Conservation (phyloP, 2,888 invertebrate genomes). For the Pammene aurita region DNA sequence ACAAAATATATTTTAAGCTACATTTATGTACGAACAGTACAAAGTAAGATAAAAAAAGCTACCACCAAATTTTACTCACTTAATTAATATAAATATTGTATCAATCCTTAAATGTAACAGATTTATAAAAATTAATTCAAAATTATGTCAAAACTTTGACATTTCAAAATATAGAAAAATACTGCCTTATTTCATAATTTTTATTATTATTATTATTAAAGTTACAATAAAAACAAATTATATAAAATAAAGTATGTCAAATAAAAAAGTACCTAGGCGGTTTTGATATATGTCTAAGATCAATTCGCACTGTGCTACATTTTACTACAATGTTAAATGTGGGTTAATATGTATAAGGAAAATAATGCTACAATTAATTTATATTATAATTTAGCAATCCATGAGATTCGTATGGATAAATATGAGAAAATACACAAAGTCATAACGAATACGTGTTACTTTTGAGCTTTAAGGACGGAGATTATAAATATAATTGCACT, state of each 20-base stretch:
- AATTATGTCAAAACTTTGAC: conserved; percentile 15
- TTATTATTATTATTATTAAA: neutral
- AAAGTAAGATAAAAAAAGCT: conserved; percentile 41
- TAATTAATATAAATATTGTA: conserved; percentile 33
- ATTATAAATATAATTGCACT: conserved; percentile 50
- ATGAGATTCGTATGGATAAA: neutral
- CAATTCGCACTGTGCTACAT: conserved; percentile 33
- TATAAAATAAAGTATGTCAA: neutral
- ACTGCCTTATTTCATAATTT: conserved; percentile 24
- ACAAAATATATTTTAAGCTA: conserved; percentile 31
- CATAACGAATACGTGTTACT: neutral
- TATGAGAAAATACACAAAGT: neutral
- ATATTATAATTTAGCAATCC: neutral
- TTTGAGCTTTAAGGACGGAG: conserved; percentile 46
- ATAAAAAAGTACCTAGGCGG: conserved; percentile 19
- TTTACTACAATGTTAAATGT: conserved; percentile 5
- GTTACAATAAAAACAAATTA: neutral
- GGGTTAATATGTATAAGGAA: too few species aligned
- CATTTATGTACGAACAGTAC: conserved; percentile 30
- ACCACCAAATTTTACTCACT: conserved; percentile 42
- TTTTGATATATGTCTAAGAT: conserved; percentile 9
- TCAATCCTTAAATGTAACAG: conserved; percentile 28
- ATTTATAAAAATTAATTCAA: conserved; percentile 38
- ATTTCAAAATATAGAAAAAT: conserved; percentile 15
- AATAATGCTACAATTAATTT: too few species aligned